Evolutionary conservation across 2,113 vertebrate species (phyloP).

Genomic region (Oncorhynchus clarkii): DNA sequence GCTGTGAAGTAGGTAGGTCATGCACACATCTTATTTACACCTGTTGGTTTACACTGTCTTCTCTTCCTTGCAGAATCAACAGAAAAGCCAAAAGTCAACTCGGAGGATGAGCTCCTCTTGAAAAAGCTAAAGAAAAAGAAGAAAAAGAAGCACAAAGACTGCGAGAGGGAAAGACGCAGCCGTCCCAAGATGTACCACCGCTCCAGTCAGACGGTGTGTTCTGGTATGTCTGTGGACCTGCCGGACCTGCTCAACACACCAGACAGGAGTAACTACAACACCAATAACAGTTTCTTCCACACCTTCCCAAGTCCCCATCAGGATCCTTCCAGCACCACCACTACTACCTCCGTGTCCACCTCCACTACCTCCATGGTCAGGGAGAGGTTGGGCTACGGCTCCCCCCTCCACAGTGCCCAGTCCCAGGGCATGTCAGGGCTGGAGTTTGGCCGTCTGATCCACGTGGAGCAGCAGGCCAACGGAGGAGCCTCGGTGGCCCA

Average conservation of each 20-base stretch:
- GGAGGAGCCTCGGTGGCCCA: conserved; percentile 93
- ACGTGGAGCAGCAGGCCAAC: conserved; percentile 95
- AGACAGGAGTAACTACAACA: conserved; percentile 62
- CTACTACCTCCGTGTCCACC: conserved; percentile 42
- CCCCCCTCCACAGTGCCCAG: conserved; percentile 50
- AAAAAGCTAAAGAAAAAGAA: conserved; percentile 99
- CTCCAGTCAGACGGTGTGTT: conserved; percentile 91
- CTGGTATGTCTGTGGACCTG: conserved; percentile 80
- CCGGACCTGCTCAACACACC: conserved; percentile 58
- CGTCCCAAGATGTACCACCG: conserved; percentile 96
- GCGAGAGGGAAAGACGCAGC: conserved; percentile 82
- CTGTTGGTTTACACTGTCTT: neutral
- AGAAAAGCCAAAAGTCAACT: conserved; percentile 84
- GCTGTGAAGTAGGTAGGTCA: neutral
- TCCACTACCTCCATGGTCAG: conserved; percentile 46
- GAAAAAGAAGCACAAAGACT: conserved; percentile 99
- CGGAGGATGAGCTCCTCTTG: conserved; percentile 86
- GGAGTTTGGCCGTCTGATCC: conserved; percentile 90
- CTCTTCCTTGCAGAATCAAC: conserved; percentile 77
- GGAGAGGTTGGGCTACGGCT: conserved; percentile 56
- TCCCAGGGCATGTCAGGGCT: conserved; percentile 52
- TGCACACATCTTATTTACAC: too few species aligned
- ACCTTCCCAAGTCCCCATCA: conserved; percentile 68
- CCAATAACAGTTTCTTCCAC: conserved; percentile 52
- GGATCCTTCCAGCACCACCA: conserved; percentile 20